Evolutionary conservation across 2,113 vertebrate genomes (phyloP), one percentile per base, ranked within the genome.

Genomic region (Athene cunicularia): DNA sequence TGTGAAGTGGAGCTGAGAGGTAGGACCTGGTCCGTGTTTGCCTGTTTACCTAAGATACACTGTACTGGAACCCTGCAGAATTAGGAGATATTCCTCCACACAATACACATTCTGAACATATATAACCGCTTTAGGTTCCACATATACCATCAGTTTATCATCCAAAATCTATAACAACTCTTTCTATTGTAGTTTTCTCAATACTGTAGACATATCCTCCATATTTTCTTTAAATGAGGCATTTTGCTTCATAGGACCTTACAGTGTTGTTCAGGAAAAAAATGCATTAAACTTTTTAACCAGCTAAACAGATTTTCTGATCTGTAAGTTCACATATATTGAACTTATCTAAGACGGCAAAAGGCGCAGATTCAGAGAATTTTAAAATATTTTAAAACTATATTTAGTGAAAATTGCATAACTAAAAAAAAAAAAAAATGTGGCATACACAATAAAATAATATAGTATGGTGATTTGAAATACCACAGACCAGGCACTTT

Each of bases 281-380:
- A 92, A 75, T 26, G 4, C 59, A 96, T 93, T 75, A 96, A 94
- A 95, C 74, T 93, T 96, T 96, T 90, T 96, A 96, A 88, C n/a
- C 84, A 91, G 91, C 60, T 97, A 90, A 97, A 88, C 84, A 80
- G 19, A 63, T 89, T 80, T 67, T 18, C 33, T 18, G 16, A 64
- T 88, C 62, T 90, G 56, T 79, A 27, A 76, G n/a, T 71, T 94
- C 87, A 90, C 77, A 70, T 71, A 90, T 81, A 96, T 88, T 96
- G 79, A 96, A 76, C 71, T 97, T 97, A 94, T 97, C 72, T 95
- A 92, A 96, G 79, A 92, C 53, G 60, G 60, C 14, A 97, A 96
- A 97, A 95, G 77, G 22, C 28, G 93, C 52, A 79, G 84, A 93
- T 95, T 95, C 87, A 86, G 92, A 91, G 43, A 89, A 82, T 88